Evolutionary conservation across 2,888 invertebrate genomes (phyloP).

Genomic region (Urechis unicinctus): DNA sequence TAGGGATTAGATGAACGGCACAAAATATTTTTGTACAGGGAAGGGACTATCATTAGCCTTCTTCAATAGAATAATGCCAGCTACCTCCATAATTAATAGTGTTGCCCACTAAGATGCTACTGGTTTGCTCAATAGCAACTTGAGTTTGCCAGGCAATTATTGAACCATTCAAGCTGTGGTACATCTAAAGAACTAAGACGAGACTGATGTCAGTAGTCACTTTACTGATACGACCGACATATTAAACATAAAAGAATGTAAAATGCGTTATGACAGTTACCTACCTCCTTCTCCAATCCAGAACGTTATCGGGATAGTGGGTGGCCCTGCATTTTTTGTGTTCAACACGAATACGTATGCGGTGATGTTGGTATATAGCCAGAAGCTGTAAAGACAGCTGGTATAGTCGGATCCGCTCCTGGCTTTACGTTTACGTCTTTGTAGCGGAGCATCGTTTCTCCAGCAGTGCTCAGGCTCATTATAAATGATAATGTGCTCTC

Average conservation of each 20-base stretch:
- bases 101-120: constrained; percentile 18
- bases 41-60: too few species aligned
- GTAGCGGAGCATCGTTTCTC: not conserved
- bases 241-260: not conserved
- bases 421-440: not conserved
- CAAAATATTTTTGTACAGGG: too few species aligned
- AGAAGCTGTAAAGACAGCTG: constrained; percentile 24
- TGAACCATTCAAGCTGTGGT: constrained; percentile 7
- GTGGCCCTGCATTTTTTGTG: constrained; percentile 22
- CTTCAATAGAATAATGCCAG: not conserved
- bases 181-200: constrained; percentile 15
- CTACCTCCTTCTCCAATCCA: constrained; percentile 23
- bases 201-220: too few species aligned
- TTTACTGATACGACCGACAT: too few species aligned
- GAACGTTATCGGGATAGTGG: constrained; percentile 20
- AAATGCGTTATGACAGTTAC: too few species aligned
- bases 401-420: constrained; percentile 18
- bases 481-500: constrained; percentile 24
- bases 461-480: constrained; percentile 21
- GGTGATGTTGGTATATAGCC: constrained; percentile 27
- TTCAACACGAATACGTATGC: constrained; percentile 22
- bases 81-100: constrained; percentile 18
- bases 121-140: constrained; percentile 16
- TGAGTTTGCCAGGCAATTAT: constrained; percentile 10
- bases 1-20: too few species aligned